Base-by-base conservation (phyloP, 2,888 invertebrate genomes). In the Lissonota sp. region DNA sequence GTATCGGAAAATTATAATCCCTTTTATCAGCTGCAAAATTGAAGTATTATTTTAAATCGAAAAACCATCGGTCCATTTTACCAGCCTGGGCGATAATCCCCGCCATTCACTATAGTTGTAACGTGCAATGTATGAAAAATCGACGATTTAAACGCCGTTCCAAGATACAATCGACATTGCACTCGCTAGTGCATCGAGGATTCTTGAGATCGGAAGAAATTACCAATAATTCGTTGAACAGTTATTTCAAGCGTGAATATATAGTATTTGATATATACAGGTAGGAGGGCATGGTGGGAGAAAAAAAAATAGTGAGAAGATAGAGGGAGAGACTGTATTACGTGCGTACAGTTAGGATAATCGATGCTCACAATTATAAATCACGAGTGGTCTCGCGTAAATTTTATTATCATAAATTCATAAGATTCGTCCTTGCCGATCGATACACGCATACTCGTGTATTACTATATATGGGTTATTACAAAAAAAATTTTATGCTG, bases 371-470 rank as follows among this genome's bases (percentile, higher is more conserved):
- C 75, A 75, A 79, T 82, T 79, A 75, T 75, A 75, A 75, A 66
- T 75, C 53, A 70, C 60, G 67, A 16, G 71, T 53, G 46, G 8
- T 42, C 62, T 73, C 55, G 77, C 46, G 64, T 71, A 78, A 78
- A 75, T 6, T 60, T 78, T 75, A 78, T 81, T 78, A 75, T 53
- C 74, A 58, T 60, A 73, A 70, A 81, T 77, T 77, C 80, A 53
- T 77, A 70, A 81, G 69, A 77, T 73, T 69, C 80, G 80, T 77
- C 80, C 80, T 81, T 81, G 80, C 71, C 75, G 80, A 72, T 74
- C 53, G 64, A 55, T 64, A 58, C 26, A 51, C 12, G 49, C n/a
- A 46, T 46, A 49, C 3, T 10, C 10, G 49, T 49, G 26, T 26
- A 26, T 26, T 2, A 26, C 26, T 26, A 26, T 26, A 26, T 26